Evolutionary conservation across 2,113 vertebrate species (phyloP), one percentile per base, ranked within the genome.

Genomic region (Gasterosteus nipponicus): DNA sequence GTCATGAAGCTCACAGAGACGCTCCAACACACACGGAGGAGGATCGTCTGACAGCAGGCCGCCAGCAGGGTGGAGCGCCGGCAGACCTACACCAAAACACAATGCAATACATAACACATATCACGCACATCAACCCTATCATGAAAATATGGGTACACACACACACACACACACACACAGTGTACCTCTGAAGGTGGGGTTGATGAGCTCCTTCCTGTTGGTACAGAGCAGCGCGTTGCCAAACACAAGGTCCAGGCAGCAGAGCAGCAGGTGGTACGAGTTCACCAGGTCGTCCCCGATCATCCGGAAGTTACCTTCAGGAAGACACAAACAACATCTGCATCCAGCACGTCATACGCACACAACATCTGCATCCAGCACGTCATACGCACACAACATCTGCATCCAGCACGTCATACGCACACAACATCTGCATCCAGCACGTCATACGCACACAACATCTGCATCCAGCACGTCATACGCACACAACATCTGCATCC

Each of bases 231-330:
- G 83, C 44, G 96, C 96, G 90, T 98, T 98, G 42, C 95, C 94
- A 92, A 97, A 99, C 89, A 97, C 94, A 89, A 99, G 87, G 90
- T 99, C 98, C 95, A 99, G 93, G 89, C 98, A 99, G 94, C 98
- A 99, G 64, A 99, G 95, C 92, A 99, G 95, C 75, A 99, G 96
- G 93, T 99, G 98, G 87, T 99, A 99, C 31, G 97, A 99, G 90
- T 99, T 99, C 85, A 99, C 98, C 90, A 99, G 95, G 93, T 99
- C 98, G 80, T 98, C 97, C 2, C 98, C 97, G 78, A 99, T 99
- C 97, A 98, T 98, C 76, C 90, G 93, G 92, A 99, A 99, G 94
- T 99, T 99, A 70, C 97, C 98, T 99, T 90, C 12, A 89, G 14
- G 10, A n/a, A 46, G 11, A 64, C 59, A 61, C 12, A 60, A 15